Evolutionary conservation across 2,113 vertebrate genomes (phyloP).

Genomic region (Egretta garzetta): DNA sequence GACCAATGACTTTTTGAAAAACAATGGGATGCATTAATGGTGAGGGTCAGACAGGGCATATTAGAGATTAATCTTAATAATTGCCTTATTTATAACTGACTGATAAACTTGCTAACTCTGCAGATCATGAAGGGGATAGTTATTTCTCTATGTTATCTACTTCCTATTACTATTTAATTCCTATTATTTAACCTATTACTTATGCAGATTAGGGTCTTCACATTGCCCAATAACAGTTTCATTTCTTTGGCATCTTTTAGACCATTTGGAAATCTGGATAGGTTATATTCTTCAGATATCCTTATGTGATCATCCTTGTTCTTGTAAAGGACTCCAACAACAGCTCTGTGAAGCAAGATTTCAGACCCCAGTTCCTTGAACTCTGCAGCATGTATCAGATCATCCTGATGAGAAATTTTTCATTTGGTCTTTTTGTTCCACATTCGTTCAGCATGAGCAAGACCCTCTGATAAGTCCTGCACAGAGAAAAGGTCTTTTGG

Average conservation of each 20-base stretch:
- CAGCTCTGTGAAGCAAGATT: background rate
- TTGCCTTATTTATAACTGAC: background rate
- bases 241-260: background rate
- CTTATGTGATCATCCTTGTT: background rate
- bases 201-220: background rate
- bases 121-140: background rate
- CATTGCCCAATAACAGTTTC: background rate
- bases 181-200: background rate
- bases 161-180: background rate
- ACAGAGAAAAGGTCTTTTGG: background rate
- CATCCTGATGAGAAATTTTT: background rate
- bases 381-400: background rate
- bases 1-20: background rate
- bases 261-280: background rate
- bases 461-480: background rate
- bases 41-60: accelerated
- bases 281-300: background rate
- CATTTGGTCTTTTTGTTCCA: background rate
- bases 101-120: background rate
- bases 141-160: background rate
- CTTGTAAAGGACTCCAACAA: background rate
- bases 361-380: background rate
- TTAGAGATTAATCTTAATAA: background rate
- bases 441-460: background rate
- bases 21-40: background rate